phyloP scores from a whole-genome alignment of 2,797 vertebrate species.

The Vultur gryphus region DNA sequence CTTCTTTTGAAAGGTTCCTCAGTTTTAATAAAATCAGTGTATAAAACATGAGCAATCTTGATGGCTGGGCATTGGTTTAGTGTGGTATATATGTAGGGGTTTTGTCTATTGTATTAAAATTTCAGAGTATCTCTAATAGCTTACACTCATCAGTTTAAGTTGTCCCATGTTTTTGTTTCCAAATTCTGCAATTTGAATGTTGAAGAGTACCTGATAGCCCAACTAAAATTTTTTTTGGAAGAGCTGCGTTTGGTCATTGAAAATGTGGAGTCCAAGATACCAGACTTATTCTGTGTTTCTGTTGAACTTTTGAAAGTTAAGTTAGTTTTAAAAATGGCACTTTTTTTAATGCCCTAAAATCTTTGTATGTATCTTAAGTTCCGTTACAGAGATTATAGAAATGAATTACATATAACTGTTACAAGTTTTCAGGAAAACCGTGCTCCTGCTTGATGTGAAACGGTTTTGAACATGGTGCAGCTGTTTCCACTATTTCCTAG shows the following conservation, averaged over 20 bases:
- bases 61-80: accelerated
- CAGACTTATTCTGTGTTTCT: neutral
- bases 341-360: neutral
- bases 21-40: accelerated
- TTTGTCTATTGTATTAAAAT: accelerated
- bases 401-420: accelerated
- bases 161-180: accelerated
- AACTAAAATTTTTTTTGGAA: too few relatives aligned
- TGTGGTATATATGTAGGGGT: accelerated
- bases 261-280: accelerated
- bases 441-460: accelerated
- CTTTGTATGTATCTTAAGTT: accelerated
- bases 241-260: accelerated
- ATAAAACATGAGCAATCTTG: accelerated
- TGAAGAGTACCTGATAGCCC: neutral
- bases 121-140: neutral
- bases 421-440: accelerated
- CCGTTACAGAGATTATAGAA: accelerated
- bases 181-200: accelerated
- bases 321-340: neutral
- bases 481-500: neutral
- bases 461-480: accelerated
- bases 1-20: neutral
- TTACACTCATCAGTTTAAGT: accelerated
- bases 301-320: neutral